These are phyloP conservation scores for Procambarus virginalis DNA, from an alignment of 1,140 invertebrate genomes.

Conservation along the genomic window DNA sequence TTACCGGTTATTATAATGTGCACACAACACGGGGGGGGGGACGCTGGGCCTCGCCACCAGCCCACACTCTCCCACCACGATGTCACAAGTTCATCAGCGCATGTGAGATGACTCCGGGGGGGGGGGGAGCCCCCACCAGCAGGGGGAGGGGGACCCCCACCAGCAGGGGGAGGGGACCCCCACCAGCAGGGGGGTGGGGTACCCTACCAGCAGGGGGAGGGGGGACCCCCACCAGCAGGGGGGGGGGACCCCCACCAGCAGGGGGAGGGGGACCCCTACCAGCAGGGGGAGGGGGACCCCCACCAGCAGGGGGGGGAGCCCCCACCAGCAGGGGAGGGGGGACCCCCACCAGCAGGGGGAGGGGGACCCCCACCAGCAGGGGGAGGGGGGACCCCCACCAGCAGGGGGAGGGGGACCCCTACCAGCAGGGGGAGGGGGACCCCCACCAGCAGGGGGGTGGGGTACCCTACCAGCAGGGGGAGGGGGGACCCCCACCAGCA, in stretches of 20 bases:
- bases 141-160: too few species aligned
- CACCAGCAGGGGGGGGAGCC: not conserved
- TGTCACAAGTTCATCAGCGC: conserved; percentile 24
- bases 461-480: too few species aligned
- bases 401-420: not conserved
- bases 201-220: too few species aligned
- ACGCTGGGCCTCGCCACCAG: not conserved
- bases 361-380: not conserved
- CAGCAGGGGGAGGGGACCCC: too few species aligned
- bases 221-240: too few species aligned
- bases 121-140: not conserved
- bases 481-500: not conserved
- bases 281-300: too few species aligned
- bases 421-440: too few species aligned
- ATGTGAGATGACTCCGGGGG: not conserved
- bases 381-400: not conserved
- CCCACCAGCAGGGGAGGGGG: not conserved
- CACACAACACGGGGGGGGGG: not conserved
- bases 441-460: not conserved
- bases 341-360: not conserved
- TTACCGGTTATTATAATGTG: not conserved
- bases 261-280: not conserved
- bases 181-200: too few species aligned
- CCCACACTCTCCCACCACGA: not conserved
- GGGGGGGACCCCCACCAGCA: not conserved